Percentiles rank a stretch among this genome's conserved stretches.
phyloP scores from a whole-genome alignment of 1,140 invertebrate genomes.

The Popillia japonica region DNA sequence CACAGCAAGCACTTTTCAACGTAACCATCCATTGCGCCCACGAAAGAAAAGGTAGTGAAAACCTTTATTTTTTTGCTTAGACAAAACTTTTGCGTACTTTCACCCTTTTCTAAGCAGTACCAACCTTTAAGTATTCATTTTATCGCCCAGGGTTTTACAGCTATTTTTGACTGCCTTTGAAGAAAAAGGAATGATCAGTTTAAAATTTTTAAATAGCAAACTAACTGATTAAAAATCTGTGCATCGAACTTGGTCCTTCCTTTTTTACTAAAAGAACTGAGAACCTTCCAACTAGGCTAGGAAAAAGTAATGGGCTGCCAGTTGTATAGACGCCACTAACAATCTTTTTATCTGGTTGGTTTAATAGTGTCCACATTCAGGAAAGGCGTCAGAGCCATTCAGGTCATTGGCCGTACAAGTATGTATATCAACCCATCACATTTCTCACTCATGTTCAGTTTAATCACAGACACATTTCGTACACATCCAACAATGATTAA shows the following conservation, averaged over 20 bases:
- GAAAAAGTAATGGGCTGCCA: conserved; percentile 14
- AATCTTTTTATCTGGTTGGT: conserved; percentile 56
- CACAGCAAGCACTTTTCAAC: background rate
- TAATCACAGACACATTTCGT: conserved; percentile 10
- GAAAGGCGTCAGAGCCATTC: conserved; percentile 98
- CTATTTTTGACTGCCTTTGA: conserved; percentile 10
- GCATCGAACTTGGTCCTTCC: background rate
- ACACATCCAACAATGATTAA: conserved; percentile 25
- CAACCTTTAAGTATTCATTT: conserved; percentile 11
- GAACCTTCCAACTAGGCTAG: conserved; percentile 19
- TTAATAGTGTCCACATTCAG: conserved; percentile 96
- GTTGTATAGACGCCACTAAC: conserved; percentile 44
- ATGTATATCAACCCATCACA: conserved; percentile 70
- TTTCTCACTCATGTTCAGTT: conserved; percentile 40
- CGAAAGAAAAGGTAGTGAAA: background rate
- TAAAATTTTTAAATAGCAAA: background rate
- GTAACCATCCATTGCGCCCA: background rate
- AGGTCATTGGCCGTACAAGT: conserved; percentile 97
- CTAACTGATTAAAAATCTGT: background rate
- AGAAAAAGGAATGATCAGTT: background rate
- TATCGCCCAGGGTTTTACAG: conserved; percentile 30
- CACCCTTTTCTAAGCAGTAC: conserved; percentile 18
- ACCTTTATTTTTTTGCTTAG: background rate
- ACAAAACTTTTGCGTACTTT: background rate
- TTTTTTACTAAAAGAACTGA: background rate